Conservation (phyloP, 1,140 invertebrate genomes). For the Cecropterus lyciades region DNA sequence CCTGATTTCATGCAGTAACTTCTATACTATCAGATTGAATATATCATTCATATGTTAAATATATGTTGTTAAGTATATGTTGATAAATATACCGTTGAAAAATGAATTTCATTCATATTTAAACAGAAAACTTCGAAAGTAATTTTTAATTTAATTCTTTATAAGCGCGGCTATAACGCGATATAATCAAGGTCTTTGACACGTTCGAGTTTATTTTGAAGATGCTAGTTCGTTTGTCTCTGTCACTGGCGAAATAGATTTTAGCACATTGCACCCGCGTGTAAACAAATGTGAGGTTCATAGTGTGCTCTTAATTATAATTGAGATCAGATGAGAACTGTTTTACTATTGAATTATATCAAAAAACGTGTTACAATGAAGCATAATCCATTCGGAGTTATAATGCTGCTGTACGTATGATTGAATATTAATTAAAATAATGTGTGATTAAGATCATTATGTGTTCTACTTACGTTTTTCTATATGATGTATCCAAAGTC, state of each 20-base stretch:
- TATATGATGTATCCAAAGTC: too few species aligned
- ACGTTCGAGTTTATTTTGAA: slow-evolving; percentile 65
- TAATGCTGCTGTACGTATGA: not conserved
- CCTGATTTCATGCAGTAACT: too few species aligned
- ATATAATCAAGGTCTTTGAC: slow-evolving; percentile 79
- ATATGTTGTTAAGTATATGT: too few species aligned
- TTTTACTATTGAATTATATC: not conserved
- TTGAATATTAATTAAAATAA: not conserved
- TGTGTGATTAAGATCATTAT: too few species aligned
- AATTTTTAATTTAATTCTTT: not conserved
- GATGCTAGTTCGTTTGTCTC: slow-evolving; percentile 59
- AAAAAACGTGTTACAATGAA: not conserved
- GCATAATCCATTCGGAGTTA: not conserved
- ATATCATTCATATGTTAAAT: too few species aligned
- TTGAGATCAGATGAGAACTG: not conserved
- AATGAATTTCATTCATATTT: too few species aligned
- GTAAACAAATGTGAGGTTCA: slow-evolving; percentile 18
- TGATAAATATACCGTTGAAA: too few species aligned
- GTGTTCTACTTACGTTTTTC: too few species aligned
- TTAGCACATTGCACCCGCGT: slow-evolving; percentile 58
- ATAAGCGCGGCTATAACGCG: slow-evolving; percentile 43
- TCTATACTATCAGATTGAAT: too few species aligned
- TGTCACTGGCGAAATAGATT: slow-evolving; percentile 56
- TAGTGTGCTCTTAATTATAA: not conserved
- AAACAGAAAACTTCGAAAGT: not conserved